These are phyloP conservation scores for Sebastes paucispinis DNA, from an alignment of 2,797 vertebrate species.

Conservation along the genomic window DNA sequence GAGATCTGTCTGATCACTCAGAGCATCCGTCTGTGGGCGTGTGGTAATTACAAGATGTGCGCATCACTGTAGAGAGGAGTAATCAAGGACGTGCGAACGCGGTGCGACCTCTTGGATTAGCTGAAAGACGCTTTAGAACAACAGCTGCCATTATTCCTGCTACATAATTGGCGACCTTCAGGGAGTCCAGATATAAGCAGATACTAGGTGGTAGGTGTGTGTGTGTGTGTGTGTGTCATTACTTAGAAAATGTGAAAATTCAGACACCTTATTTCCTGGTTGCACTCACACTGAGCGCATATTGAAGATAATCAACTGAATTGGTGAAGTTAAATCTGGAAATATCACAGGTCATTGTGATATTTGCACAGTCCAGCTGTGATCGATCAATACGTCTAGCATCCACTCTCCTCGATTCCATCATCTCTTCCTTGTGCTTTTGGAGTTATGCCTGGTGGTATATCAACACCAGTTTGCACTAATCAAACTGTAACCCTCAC, in stretches of 20 bases:
- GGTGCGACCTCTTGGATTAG: slow-evolving; percentile 7
- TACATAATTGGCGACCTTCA: slow-evolving; percentile 18
- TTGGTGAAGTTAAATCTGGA: background rate
- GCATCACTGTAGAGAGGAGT: slow-evolving; percentile 32
- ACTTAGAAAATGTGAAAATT: background rate
- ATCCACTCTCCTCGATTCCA: background rate
- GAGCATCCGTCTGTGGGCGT: slow-evolving; percentile 41
- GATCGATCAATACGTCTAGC: slow-evolving; percentile 8
- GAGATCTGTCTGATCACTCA: slow-evolving; percentile 43
- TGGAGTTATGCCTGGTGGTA: slow-evolving; percentile 50
- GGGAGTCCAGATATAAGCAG: slow-evolving; percentile 8
- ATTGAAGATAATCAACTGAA: background rate
- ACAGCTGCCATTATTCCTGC: slow-evolving; percentile 34
- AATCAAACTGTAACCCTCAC: slow-evolving; percentile 62
- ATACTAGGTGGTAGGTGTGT: background rate
- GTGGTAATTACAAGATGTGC: slow-evolving; percentile 49
- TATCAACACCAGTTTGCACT: slow-evolving; percentile 58
- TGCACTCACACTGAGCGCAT: background rate
- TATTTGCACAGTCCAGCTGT: slow-evolving; percentile 25
- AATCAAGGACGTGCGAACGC: slow-evolving; percentile 43
- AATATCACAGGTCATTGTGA: slow-evolving; percentile 1
- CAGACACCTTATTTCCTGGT: background rate
- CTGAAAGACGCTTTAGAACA: slow-evolving; percentile 20
- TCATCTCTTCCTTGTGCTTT: slow-evolving; percentile 33
- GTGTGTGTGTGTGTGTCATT: background rate